phyloP scores from a whole-genome alignment of 2,797 vertebrate genomes.

The Manis pentadactyla region DNA sequence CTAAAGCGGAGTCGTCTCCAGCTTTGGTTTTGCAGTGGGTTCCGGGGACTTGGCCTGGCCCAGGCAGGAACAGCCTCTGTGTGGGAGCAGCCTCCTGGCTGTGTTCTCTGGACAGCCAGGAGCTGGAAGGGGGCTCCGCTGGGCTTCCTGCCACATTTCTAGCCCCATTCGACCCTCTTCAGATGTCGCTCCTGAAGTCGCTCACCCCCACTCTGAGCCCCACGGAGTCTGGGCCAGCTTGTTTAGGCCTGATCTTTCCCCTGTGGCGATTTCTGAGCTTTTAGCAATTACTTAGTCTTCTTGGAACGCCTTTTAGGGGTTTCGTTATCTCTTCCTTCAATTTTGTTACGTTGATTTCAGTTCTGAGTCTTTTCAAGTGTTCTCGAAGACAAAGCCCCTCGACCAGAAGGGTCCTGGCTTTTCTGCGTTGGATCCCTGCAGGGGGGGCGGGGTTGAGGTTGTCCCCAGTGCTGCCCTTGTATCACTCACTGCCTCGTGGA shows the following conservation, averaged over 20 bases:
- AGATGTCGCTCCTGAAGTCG: background rate
- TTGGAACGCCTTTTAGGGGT: slow-evolving; percentile 49
- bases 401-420: slow-evolving; percentile 38
- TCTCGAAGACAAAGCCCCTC: slow-evolving; percentile 36
- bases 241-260: slow-evolving; percentile 37
- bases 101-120: background rate
- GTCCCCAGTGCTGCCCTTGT: slow-evolving; percentile 16
- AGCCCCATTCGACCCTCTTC: background rate
- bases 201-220: background rate
- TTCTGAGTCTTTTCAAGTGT: slow-evolving; percentile 62
- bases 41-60: background rate
- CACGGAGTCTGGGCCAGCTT: background rate
- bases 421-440: slow-evolving; percentile 10
- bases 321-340: slow-evolving; percentile 40
- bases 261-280: slow-evolving; percentile 43
- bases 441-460: background rate
- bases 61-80: background rate
- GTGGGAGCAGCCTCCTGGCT: background rate
- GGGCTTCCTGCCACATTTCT: background rate
- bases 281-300: slow-evolving; percentile 61
- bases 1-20: background rate
- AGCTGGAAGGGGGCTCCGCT: background rate
- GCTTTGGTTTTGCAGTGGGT: background rate
- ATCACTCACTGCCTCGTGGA: slow-evolving; percentile 29
- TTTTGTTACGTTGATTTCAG: slow-evolving; percentile 60